These are phyloP conservation scores for Drosophila mulleri DNA, from an alignment of 2,888 invertebrate genomes.

Conservation along the genomic window DNA sequence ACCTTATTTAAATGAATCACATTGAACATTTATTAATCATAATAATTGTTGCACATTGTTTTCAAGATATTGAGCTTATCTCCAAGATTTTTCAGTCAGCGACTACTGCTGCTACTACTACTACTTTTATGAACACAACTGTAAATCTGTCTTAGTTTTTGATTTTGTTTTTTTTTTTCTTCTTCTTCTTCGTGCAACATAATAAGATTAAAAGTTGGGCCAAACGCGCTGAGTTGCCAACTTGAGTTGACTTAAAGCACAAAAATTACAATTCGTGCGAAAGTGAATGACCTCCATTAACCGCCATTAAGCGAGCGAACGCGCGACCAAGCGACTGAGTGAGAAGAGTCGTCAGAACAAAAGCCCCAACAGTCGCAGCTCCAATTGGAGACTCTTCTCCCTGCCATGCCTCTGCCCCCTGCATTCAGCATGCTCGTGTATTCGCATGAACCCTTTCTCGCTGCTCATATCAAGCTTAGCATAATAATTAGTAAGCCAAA, in stretches of 20 bases:
- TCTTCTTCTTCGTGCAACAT: conserved; percentile 56
- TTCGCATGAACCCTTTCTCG: conserved; percentile 67
- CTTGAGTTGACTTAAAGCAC: conserved; percentile 75
- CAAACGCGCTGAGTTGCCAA: conserved; percentile 57
- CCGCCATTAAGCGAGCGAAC: conserved; percentile 80
- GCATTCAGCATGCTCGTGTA: conserved; percentile 26
- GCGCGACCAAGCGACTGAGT: conserved; percentile 2
- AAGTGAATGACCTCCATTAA: conserved; percentile 86
- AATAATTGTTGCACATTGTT: too few relatives aligned
- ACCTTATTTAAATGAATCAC: too few relatives aligned
- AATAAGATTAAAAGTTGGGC: conserved; percentile 67
- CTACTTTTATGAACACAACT: background rate
- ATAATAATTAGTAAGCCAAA: conserved; percentile 77
- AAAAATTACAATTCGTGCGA: conserved; percentile 84
- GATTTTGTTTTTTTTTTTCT: too few relatives aligned
- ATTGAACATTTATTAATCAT: too few relatives aligned
- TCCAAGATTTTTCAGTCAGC: too few relatives aligned
- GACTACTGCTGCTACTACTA: too few relatives aligned
- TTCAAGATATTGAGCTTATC: too few relatives aligned
- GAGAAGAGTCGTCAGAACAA: conserved; percentile 37
- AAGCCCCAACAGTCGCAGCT: conserved; percentile 14
- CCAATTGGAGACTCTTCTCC: conserved; percentile 23
- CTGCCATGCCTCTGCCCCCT: background rate
- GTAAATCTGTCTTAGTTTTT: background rate
- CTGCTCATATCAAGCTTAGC: conserved; percentile 63